phyloP scores from a whole-genome alignment of 2,888 invertebrate species.

The Synergus japonicus region DNA sequence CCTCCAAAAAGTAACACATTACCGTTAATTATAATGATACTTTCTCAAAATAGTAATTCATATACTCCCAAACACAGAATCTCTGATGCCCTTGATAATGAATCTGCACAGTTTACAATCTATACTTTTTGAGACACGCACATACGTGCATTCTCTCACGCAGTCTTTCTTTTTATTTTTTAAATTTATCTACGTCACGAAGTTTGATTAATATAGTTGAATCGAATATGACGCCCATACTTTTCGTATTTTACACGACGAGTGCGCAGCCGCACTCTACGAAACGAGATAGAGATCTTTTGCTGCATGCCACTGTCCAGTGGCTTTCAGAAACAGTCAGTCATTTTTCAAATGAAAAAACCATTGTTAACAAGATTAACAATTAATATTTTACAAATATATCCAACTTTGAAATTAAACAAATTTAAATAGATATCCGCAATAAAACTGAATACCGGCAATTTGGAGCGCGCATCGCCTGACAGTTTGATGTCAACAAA shows the following conservation, averaged over 20 bases:
- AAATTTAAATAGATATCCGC: background rate
- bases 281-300: background rate
- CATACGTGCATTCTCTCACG: background rate
- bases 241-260: background rate
- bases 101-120: background rate
- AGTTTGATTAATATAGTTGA: background rate
- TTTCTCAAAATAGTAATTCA: no score
- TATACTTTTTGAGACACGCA: background rate
- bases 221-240: conserved; percentile 4
- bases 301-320: background rate
- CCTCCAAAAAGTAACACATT: no score
- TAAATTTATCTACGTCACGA: background rate
- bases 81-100: background rate
- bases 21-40: no score
- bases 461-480: conserved; percentile 52
- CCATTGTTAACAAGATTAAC: background rate
- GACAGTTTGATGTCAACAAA: conserved; percentile 76
- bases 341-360: background rate
- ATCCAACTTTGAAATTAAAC: background rate
- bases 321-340: background rate
- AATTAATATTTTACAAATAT: background rate
- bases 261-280: background rate
- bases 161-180: background rate
- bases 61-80: background rate
- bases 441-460: background rate